Evolutionary conservation across 2,113 vertebrate species (phyloP), one percentile per base, ranked within the genome.

Genomic region (Coryphaenoides rupestris): DNA sequence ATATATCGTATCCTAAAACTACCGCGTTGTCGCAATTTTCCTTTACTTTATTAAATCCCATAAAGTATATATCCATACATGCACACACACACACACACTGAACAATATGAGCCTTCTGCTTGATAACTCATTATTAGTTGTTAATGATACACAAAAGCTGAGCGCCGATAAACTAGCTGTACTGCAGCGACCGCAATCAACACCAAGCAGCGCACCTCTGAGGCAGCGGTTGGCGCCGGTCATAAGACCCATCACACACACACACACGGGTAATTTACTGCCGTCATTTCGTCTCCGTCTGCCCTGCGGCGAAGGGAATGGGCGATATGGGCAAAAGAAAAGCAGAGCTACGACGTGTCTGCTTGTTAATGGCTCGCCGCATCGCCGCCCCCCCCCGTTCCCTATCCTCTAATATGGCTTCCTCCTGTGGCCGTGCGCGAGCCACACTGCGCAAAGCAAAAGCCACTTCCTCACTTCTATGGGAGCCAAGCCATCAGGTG

Each of bases 401-500:
- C 55, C 24, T 65, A 49, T 52, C 62, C n/a, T 6, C 23, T 46
- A n/a, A 10, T 40, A 53, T 1, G 26, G n/a, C 19, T 63, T 56
- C 47, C 19, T 9, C 26, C 13, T 60, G 70, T 62, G 63, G 66
- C 52, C 59, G 0, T 52, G 19, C 55, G 60, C 60, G 24, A 28
- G 56, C 17, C n/a, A 9, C 33, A 0, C 19, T 17, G 15, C 6
- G 21, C 16, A 7, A n/a, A n/a, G 52, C 52, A n/a, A 3, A 2
- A 21, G 52, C 33, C 33, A 10, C 6, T 40, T 12, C 33, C 3
- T 40, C 17, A 59, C 61, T 5, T 0, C 24, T 64, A 45, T 52
- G 46, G 61, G 70, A 52, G 28, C 21, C 60, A 61, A n/a, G n/a
- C n/a, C n/a, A n/a, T 68, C 74, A 80, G 70, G 69, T 75, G 74